Conservation (phyloP, 2,113 vertebrate species). For the Condylura cristata region DNA sequence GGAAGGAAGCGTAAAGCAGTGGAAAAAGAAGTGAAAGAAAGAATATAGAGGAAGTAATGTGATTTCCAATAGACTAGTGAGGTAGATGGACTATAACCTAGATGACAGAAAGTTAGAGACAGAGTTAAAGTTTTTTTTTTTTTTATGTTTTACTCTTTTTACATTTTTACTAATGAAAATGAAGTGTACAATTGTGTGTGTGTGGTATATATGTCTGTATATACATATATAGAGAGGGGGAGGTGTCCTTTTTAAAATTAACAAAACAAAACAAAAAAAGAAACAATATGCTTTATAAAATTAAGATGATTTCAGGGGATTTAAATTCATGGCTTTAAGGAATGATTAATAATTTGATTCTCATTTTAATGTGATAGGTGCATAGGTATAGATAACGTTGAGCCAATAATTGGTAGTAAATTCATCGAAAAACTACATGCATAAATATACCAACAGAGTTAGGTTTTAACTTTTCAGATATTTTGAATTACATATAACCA, state of each 20-base stretch:
- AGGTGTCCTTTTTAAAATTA: not conserved
- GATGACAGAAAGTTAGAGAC: not conserved
- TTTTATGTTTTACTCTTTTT: too few relatives aligned
- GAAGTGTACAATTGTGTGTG: not conserved
- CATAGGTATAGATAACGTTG: not conserved
- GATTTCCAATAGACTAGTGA: not conserved
- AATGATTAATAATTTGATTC: not conserved
- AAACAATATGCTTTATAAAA: not conserved
- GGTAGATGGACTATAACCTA: not conserved
- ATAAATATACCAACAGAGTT: not conserved
- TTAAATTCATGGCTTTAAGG: not conserved
- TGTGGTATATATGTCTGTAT: too few relatives aligned
- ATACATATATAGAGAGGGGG: too few relatives aligned
- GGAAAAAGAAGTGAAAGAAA: not conserved
- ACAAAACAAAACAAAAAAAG: not conserved
- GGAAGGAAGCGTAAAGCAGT: not conserved
- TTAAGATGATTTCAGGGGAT: not conserved
- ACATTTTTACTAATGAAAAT: not conserved
- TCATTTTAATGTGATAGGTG: not conserved
- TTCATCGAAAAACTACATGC: not conserved
- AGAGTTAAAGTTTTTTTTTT: too few relatives aligned
- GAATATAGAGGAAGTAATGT: not conserved
- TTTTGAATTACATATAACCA: not conserved
- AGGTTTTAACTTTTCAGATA: not conserved
- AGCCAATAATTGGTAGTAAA: not conserved